These are phyloP conservation scores for Pitangus sulphuratus DNA, from an alignment of 2,797 vertebrate genomes.

Conservation along the genomic window DNA sequence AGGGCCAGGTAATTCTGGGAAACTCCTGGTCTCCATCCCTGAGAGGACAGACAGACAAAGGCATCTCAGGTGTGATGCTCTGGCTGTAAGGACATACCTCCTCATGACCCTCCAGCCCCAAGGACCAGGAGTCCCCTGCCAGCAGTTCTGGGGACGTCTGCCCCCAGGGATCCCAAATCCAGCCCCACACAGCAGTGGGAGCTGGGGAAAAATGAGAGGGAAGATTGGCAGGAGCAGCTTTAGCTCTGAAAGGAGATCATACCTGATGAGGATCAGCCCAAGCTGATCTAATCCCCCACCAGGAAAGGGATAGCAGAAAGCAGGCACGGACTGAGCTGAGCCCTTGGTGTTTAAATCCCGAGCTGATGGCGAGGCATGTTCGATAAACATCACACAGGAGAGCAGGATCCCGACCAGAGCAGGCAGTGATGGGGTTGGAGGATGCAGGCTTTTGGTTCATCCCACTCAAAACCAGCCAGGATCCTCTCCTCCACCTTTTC, in stretches of 20 bases:
- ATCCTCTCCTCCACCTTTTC: background rate
- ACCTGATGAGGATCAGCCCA: constrained; percentile 22
- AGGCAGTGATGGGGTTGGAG: background rate
- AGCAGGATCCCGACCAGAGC: fast-evolving
- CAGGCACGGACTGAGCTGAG: background rate
- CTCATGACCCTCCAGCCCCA: fast-evolving
- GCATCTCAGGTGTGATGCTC: fast-evolving
- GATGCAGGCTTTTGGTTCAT: fast-evolving
- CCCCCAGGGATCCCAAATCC: background rate
- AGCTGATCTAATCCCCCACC: background rate
- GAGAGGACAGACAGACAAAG: background rate
- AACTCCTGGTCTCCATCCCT: background rate
- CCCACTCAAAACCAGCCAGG: fast-evolving
- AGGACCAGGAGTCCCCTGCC: no score
- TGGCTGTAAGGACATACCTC: background rate
- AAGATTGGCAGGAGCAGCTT: constrained; percentile 1
- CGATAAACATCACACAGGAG: fast-evolving
- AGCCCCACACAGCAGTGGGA: fast-evolving
- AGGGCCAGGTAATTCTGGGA: background rate
- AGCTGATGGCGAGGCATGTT: background rate
- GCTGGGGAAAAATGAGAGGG: background rate
- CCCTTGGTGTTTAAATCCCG: background rate
- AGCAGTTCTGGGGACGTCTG: background rate
- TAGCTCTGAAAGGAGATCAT: background rate
- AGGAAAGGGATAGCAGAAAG: constrained; percentile 12